phyloP scores from a whole-genome alignment of 2,888 invertebrate genomes.

The Gasteruption jaculator region DNA sequence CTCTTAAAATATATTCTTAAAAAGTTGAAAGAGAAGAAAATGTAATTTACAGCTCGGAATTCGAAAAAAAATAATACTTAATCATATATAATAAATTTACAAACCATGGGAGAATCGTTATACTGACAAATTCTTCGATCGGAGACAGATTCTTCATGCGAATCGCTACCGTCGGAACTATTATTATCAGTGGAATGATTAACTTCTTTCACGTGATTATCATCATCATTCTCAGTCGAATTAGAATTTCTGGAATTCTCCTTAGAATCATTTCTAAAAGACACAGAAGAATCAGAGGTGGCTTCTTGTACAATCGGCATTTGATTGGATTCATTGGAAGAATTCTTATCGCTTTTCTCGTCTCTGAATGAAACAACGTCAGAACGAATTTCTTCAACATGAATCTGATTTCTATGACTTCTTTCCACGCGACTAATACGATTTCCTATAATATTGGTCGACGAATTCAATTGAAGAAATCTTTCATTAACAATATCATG shows the following conservation, averaged over 20 bases:
- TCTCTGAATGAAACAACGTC: constrained; percentile 37
- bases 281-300: not conserved
- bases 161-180: constrained; percentile 24
- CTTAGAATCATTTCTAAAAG: not conserved
- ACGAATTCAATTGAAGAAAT: constrained; percentile 26
- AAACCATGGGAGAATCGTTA: constrained; percentile 17
- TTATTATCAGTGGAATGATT: constrained; percentile 5
- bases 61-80: not conserved
- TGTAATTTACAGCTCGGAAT: too few relatives aligned
- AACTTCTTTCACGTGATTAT: not conserved
- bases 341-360: constrained; percentile 21
- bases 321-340: not conserved
- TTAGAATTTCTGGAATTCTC: not conserved
- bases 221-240: not conserved
- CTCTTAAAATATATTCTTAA: too few relatives aligned
- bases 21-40: too few relatives aligned
- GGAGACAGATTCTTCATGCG: constrained; percentile 23
- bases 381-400: constrained; percentile 25
- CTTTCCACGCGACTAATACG: constrained; percentile 24
- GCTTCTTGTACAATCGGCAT: not conserved
- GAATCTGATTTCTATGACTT: too few relatives aligned
- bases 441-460: constrained; percentile 26
- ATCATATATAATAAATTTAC: constrained; percentile 6
- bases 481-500: constrained; percentile 24
- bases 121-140: constrained; percentile 30